Evolutionary conservation across 2,797 vertebrate genomes (phyloP).

Genomic region (Caiman crocodilus): DNA sequence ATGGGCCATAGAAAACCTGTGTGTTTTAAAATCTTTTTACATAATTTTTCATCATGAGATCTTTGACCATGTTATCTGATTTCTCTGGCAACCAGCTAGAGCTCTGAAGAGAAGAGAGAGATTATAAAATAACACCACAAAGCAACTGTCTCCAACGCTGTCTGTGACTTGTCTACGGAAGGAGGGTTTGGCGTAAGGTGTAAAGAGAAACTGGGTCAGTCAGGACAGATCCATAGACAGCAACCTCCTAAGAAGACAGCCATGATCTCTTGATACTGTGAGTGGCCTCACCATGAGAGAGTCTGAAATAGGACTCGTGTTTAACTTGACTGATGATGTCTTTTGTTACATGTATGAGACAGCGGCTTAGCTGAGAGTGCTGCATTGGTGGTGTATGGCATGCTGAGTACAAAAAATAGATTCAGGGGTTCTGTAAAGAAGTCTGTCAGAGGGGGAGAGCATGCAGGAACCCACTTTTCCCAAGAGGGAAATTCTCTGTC

Average conservation of each 20-base stretch:
- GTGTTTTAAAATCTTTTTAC: neutral
- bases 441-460: neutral
- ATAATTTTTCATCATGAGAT: slow-evolving; percentile 69
- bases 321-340: neutral
- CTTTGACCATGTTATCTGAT: neutral
- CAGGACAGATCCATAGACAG: fast-evolving
- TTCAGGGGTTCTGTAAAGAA: fast-evolving
- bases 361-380: neutral
- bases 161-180: slow-evolving; percentile 48
- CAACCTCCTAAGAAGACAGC: neutral
- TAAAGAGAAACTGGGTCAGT: neutral
- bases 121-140: slow-evolving; percentile 23
- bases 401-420: neutral
- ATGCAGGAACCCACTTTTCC: neutral
- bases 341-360: neutral
- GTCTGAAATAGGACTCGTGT: neutral
- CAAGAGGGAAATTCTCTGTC: neutral
- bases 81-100: slow-evolving; percentile 42
- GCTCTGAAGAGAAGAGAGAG: slow-evolving; percentile 19
- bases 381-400: neutral
- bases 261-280: neutral
- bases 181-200: neutral
- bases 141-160: slow-evolving; percentile 41
- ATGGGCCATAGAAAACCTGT: fast-evolving
- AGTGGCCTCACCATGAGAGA: neutral